Evolutionary conservation across 2,113 vertebrate species (phyloP).

Genomic region (Megaptera novaeangliae): DNA sequence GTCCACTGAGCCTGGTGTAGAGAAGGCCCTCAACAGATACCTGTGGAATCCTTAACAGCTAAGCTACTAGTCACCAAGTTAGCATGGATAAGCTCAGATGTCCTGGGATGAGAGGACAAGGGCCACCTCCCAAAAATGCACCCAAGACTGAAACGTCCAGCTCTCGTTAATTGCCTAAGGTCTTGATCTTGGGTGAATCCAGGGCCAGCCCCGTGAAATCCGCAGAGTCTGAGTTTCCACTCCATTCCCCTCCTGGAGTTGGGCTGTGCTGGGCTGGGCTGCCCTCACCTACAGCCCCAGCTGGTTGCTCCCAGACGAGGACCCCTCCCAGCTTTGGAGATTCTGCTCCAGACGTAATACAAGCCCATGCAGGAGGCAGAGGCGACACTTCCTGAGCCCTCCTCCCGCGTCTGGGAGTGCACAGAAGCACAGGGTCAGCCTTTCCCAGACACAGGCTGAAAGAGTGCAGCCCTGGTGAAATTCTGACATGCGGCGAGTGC

Average conservation of each 20-base stretch:
- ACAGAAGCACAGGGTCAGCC: neutral
- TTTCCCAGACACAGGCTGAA: neutral
- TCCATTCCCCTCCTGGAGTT: neutral
- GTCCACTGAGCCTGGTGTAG: neutral
- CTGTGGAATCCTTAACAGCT: neutral
- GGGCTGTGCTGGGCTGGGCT: neutral
- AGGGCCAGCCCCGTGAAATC: neutral
- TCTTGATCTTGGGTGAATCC: neutral
- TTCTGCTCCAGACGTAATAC: neutral
- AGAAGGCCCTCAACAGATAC: neutral
- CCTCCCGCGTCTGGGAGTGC: accelerated
- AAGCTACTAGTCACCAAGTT: neutral
- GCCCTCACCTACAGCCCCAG: neutral
- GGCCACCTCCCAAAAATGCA: neutral
- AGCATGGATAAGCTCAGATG: neutral
- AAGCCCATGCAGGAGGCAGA: neutral
- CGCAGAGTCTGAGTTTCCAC: neutral
- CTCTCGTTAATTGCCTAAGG: neutral
- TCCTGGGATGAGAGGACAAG: neutral
- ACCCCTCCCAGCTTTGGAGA: neutral
- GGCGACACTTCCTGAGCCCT: neutral
- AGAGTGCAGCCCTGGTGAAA: neutral
- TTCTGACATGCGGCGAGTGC: neutral
- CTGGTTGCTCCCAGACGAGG: neutral
- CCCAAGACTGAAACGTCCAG: neutral